Evolutionary conservation across 2,113 vertebrate species (phyloP).

Genomic region (Macquaria australasica): DNA sequence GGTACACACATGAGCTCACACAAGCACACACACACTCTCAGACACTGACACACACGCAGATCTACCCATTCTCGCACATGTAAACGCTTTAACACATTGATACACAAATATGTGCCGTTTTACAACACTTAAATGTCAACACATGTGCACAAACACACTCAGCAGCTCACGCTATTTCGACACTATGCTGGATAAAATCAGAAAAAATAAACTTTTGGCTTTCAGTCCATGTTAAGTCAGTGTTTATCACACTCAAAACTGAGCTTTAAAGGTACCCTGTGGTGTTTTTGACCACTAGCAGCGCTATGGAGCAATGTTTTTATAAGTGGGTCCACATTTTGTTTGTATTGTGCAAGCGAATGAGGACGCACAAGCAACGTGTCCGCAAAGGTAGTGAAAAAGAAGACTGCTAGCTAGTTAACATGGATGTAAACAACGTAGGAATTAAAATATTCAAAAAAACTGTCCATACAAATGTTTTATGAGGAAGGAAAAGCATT

Average conservation of each 20-base stretch:
- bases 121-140: not conserved
- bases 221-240: not conserved
- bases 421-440: too few species aligned
- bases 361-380: not conserved
- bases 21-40: not conserved
- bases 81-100: too few species aligned
- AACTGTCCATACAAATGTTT: not conserved
- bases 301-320: too few species aligned
- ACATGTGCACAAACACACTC: not conserved
- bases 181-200: not conserved
- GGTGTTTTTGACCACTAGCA: not conserved
- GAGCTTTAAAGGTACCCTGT: not conserved
- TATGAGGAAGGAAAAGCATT: not conserved
- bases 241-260: not conserved
- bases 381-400: not conserved
- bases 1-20: slow-evolving; percentile 32
- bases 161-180: not conserved
- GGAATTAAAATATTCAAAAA: not conserved
- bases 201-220: not conserved
- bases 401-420: not conserved
- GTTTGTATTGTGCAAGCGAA: not conserved
- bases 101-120: not conserved
- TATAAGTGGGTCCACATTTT: not conserved
- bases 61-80: too few species aligned
- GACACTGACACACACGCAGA: not conserved